Conservation (phyloP, 2,113 vertebrate species). For the Petaurus breviceps region DNA sequence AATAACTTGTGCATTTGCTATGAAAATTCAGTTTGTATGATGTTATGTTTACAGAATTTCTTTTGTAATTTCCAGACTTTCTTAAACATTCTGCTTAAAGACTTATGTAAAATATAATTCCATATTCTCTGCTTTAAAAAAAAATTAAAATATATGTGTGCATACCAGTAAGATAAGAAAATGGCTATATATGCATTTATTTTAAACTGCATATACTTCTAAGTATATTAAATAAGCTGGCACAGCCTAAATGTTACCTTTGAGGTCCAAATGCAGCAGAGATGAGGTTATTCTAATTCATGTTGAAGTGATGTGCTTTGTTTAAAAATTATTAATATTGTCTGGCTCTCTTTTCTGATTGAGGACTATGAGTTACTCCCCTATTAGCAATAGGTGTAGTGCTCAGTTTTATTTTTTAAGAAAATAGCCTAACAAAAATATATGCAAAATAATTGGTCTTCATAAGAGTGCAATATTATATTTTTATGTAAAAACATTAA, state of each 20-base stretch:
- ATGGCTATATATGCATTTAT: conserved; percentile 9
- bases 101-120: conserved; percentile 29
- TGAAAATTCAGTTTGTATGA: conserved; percentile 52
- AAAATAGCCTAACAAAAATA: conserved; percentile 79
- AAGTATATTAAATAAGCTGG: conserved; percentile 47
- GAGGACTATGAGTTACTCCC: conserved; percentile 70
- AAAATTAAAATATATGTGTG: not conserved
- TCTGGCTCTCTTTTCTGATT: conserved; percentile 70
- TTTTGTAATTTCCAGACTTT: conserved; percentile 70
- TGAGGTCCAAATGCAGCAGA: conserved; percentile 63
- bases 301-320: conserved; percentile 79
- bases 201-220: not conserved
- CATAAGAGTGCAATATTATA: conserved; percentile 87
- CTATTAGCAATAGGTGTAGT: conserved; percentile 71
- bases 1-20: conserved; percentile 39
- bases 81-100: conserved; percentile 71
- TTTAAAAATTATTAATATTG: conserved; percentile 63
- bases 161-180: conserved; percentile 22
- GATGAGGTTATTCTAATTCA: conserved; percentile 66
- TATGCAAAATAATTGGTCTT: conserved; percentile 84
- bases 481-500: conserved; percentile 85
- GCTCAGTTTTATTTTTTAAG: conserved; percentile 81
- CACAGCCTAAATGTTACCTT: conserved; percentile 49
- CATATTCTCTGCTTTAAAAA: conserved; percentile 61
- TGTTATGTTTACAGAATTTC: conserved; percentile 74